phyloP scores from a whole-genome alignment of 2,113 vertebrate species.

The Ammodytes marinus region DNA sequence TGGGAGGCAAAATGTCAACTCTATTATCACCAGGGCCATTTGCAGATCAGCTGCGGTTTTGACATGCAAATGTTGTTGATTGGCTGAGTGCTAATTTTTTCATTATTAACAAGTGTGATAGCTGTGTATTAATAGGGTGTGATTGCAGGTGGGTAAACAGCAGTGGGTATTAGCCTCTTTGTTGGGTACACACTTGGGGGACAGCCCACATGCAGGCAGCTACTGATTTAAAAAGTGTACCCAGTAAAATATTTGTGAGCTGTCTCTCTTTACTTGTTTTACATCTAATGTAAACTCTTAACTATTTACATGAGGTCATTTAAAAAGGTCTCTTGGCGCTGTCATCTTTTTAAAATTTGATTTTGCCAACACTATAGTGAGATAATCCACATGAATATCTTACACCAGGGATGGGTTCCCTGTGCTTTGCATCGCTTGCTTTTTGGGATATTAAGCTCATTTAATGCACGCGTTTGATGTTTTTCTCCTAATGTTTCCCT shows the following conservation, averaged over 20 bases:
- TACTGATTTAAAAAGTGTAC: too few relatives aligned
- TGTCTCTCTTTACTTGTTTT: too few relatives aligned
- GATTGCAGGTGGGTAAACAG: neutral
- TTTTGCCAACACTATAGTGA: slow-evolving; percentile 31
- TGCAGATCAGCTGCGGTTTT: slow-evolving; percentile 8
- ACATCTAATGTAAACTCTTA: neutral
- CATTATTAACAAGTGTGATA: slow-evolving; percentile 22
- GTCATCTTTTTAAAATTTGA: neutral
- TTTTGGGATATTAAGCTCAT: slow-evolving; percentile 14
- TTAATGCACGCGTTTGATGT: slow-evolving; percentile 12
- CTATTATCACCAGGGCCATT: slow-evolving; percentile 6
- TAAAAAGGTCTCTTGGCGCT: slow-evolving; percentile 41
- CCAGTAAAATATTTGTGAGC: too few relatives aligned
- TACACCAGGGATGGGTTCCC: slow-evolving; percentile 3
- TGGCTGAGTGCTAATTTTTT: neutral
- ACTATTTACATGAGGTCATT: slow-evolving; percentile 45
- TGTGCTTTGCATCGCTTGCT: neutral
- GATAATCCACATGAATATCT: slow-evolving; percentile 5
- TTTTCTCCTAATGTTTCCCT: slow-evolving; percentile 8
- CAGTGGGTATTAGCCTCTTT: neutral
- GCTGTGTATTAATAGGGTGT: slow-evolving; percentile 12
- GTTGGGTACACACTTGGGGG: too few relatives aligned
- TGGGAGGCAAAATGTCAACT: neutral
- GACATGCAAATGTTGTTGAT: slow-evolving; percentile 20
- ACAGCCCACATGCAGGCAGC: neutral